Base-by-base conservation (phyloP, 2,888 invertebrate genomes). In the Artemia sp. region DNA sequence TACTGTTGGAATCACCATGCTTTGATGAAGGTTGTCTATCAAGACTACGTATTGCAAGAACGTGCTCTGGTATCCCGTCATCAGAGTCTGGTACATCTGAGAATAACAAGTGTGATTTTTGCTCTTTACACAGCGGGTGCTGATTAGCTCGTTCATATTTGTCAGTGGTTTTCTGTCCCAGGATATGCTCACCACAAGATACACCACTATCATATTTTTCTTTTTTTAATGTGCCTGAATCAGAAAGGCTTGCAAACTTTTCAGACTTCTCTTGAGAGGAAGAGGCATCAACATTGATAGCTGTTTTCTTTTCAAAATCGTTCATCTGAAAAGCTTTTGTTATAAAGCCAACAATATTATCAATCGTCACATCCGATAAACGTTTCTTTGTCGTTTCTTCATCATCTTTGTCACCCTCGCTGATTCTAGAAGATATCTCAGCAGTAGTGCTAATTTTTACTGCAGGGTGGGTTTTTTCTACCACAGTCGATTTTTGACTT, bases 321-420 rank as follows among this genome's bases (percentile, higher is more conserved):
- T 58, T 58, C 64, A 58, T 58, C 64, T 58, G 64, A 58, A 58
- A 58, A n/a, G 64, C 64, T 24, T 58, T 58, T 58, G 64, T 58
- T 58, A 58, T 58, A n/a, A 58, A 19, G 14, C 64, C 64, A 58
- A 58, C 64, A 24, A 58, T n/a, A 24, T 58, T 58, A 58, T 58
- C 64, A 24, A 58, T 58, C 8, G 64, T 58, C 64, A 58, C 64
- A 58, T 58, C 64, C 1, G 64, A 58, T 19, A 58, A 24, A n/a
- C 64, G 64, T 10, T 58, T 58, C 24, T 19, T 8, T 24, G n/a
- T 8, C 11, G 64, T 19, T 10, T 58, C 11, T 24, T 58, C 24
- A 10, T 58, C 10, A 24, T 58, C 64, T 19, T 9, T 58, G 38
- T 38, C 38, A 38, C 38, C 38, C 38, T 38, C 38, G 38, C 38